Percentiles rank a stretch among this genome's conserved stretches.
These are phyloP conservation scores for Drosophila neonasuta DNA, from an alignment of 2,888 invertebrate species.

Conservation along the genomic window DNA sequence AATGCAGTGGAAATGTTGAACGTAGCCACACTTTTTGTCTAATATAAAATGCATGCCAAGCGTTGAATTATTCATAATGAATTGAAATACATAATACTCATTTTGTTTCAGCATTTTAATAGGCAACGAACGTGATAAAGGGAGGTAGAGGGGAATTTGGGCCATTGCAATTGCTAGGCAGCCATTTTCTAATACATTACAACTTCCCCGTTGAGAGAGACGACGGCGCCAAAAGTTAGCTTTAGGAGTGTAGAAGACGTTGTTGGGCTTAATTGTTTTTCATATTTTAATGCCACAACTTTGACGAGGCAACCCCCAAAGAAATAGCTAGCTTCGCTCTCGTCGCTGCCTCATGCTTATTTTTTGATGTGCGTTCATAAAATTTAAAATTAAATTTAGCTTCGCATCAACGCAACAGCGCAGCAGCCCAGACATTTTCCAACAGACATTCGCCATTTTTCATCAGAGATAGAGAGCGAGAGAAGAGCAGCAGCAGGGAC, in stretches of 20 bases:
- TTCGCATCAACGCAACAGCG: constrained; percentile 50
- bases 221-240: constrained; percentile 18
- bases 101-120: constrained; percentile 68
- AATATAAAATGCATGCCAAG: constrained; percentile 73
- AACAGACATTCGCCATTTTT: constrained; percentile 71
- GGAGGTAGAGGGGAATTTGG: not conserved
- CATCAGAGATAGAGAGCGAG: constrained; percentile 18
- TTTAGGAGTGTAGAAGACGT: constrained; percentile 16
- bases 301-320: constrained; percentile 46
- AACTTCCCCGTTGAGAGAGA: constrained; percentile 29
- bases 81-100: constrained; percentile 78
- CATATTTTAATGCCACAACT: constrained; percentile 76
- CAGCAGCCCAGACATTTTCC: constrained; percentile 58
- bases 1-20: constrained; percentile 19
- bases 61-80: constrained; percentile 77
- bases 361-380: constrained; percentile 75
- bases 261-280: constrained; percentile 70
- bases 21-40: constrained; percentile 62
- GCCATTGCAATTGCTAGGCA: constrained; percentile 28
- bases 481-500: not conserved
- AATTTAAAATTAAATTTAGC: constrained; percentile 75
- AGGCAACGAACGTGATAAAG: not conserved
- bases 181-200: constrained; percentile 50
- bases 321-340: not conserved
- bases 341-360: constrained; percentile 31